Evolutionary conservation across 2,113 vertebrate genomes (phyloP), one percentile per base, ranked within the genome.

Genomic region (Dendropsophus ebraccatus): DNA sequence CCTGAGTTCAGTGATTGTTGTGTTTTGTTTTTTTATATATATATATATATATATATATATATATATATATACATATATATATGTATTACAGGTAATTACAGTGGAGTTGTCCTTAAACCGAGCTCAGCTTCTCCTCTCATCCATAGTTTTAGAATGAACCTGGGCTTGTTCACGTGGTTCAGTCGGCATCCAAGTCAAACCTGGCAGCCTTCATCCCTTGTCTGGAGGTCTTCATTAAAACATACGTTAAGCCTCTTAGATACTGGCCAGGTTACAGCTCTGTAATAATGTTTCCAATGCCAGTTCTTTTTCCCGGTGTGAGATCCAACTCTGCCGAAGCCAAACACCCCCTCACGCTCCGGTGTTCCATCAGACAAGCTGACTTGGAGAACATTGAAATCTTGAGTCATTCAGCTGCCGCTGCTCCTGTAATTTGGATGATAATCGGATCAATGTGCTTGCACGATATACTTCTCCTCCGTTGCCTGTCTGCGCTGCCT

Each of bases 151-250:
- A 72, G 62, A 86, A 80, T 86, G 60, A 86, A 87, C 85, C 85
- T 81, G 77, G 85, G 23, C 69, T 87, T 50, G 65, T 58, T 81
- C 77, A 81, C 78, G 41, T 62, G 85, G 52, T 81, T 45, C 35
- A 49, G 12, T 28, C 67, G 16, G 30, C 19, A 16, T 87, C 85
- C 78, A 81, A 87, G 69, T 32, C 77, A 87, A 56, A 62, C 37
- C 78, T 87, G 78, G 85, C 85, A 87, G 69, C 52, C 67, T 50
- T 56, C 52, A 74, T 65, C 85, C 52, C 65, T 81, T 87, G 82
- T 87, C 85, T 87, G 85, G 78, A 87, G 78, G 85, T 87, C 85
- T 87, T 87, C 85, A 81, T 87, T 87, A 87, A 81, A 87, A 87
- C 85, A 87, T 86, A 86, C 84, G 77, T 87, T 81, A 87, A 81